Base-by-base conservation (phyloP, 2,888 invertebrate species). In the Tachystola acroxantha region DNA sequence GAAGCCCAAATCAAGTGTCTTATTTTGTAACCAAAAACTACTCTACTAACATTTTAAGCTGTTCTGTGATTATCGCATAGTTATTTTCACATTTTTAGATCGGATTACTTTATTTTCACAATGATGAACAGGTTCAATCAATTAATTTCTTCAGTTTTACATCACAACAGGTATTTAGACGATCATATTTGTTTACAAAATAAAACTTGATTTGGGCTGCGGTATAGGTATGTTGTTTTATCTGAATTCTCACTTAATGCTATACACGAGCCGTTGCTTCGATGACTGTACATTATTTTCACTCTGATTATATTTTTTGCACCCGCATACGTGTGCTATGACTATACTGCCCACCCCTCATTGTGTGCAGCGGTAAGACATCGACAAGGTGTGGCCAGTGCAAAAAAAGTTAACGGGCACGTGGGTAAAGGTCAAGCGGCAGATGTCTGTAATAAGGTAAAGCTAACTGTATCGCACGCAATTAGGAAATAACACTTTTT, bases 371-470 rank as follows among this genome's bases (percentile, higher is more conserved):
- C 33, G 38, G 36, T 34, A 40, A 43, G 43, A 37, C 33, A 48
- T 47, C 33, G 32, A 14, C 56, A 66, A 71, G 69, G 71, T 67
- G 65, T 48, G 56, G 53, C 52, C 48, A 42, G 3, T 42, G 40
- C 45, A 40, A 43, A 44, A 45, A 46, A 45, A 38, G 40, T 13
- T 30, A 24, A 2, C 11, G 20, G 37, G 40, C 40, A 42, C 59
- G 55, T 54, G 55, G 45, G 40, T 43, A 75, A 75, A 78, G 71
- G 73, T 72, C 52, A 73, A 43, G 30, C 25, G 58, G 57, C 81
- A 81, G 81, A 79, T 81, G 81, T 64, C 59, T 43, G 50, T 39
- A 16, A 20, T 44, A 56, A 60, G 52, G 66, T 64, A 64, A 47
- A 26, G 58, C 50, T 51, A 54, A 48, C 46, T 36, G 51, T 55